Base-by-base conservation (phyloP, 53 echinoderm and acorn worm species). In the Hippasteria phrygiana region DNA sequence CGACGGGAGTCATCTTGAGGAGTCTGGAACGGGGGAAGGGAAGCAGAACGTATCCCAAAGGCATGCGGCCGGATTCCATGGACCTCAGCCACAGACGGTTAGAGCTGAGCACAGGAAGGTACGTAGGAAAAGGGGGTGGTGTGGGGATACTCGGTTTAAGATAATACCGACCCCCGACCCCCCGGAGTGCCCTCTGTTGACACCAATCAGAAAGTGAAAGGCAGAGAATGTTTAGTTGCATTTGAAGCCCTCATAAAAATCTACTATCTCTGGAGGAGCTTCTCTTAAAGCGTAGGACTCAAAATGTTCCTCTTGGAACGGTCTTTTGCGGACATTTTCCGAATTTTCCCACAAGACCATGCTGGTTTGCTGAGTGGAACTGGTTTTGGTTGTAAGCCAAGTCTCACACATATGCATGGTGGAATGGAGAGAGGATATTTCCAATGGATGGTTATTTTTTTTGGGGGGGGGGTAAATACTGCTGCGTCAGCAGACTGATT, bases 51-150 rank as follows among this genome's bases (percentile, higher is more conserved):
- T 79, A 39, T 59, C 79, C 79, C 55, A 79, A 79, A 26, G 79
- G 79, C 16, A 83, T 85, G 85, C 34, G 85, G 36, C 85, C 85
- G 24, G 85, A 85, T 71, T 85, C 85, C 11, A 85, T 85, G 85
- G 85, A 85, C 50, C 70, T 85, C 33, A 85, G 85, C 29, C 85
- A 53, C 45, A 50, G 85, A 47, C 50, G 85, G 22, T 22, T 85
- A 24, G 27, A 85, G 20, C 48, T 85, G n/a, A 70, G 85, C 85
- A 69, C 14, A 40, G 55, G 55, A 24, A 45, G 85, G 69, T 50
- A 85, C 32, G 70, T 81, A 43, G 36, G 55, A 37, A 34, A 16
- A 14, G 51, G 17, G 50, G 77, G 34, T 31, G 32, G 31, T 11
- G 32, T 4, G 34, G 69, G 36, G 18, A 59, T 9, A 4, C 4